Conservation (phyloP, 2,113 vertebrate species). For the Scomber scombrus region DNA sequence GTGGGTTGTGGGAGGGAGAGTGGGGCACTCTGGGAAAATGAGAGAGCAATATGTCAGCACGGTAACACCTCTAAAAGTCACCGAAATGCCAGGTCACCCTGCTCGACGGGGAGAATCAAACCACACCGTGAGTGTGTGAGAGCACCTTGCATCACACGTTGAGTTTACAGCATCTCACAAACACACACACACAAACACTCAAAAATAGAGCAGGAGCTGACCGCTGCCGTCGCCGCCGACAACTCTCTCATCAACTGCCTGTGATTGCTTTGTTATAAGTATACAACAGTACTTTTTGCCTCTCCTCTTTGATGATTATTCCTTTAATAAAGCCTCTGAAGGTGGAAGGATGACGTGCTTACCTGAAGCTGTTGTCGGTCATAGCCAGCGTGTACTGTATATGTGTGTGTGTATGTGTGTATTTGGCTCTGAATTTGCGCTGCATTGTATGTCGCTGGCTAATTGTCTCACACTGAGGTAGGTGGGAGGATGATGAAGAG, state of each 20-base stretch:
- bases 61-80: conserved; percentile 87
- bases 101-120: conserved; percentile 78
- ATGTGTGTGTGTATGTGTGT: background rate
- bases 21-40: conserved; percentile 57
- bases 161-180: conserved; percentile 61
- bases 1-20: background rate
- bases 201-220: conserved; percentile 22
- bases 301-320: conserved; percentile 67
- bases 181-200: conserved; percentile 33
- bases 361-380: conserved; percentile 20
- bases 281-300: conserved; percentile 14
- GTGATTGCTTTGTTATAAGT: conserved; percentile 64
- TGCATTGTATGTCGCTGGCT: conserved; percentile 30
- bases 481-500: conserved; percentile 69
- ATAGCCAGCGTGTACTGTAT: background rate
- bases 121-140: conserved; percentile 56
- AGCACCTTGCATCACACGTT: conserved; percentile 63
- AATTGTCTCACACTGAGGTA: conserved; percentile 45
- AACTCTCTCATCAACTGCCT: conserved; percentile 43
- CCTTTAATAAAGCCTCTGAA: conserved; percentile 74
- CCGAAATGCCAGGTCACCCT: conserved; percentile 86
- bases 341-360: conserved; percentile 49
- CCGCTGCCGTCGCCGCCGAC: conserved; percentile 40
- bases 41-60: conserved; percentile 75
- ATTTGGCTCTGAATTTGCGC: conserved; percentile 8